A percentile compares a stretch with the other conserved stretches of the same genome.
Evolutionary conservation across 1,140 invertebrate species (phyloP).

Genomic region (Paralvinella palmiformis): DNA sequence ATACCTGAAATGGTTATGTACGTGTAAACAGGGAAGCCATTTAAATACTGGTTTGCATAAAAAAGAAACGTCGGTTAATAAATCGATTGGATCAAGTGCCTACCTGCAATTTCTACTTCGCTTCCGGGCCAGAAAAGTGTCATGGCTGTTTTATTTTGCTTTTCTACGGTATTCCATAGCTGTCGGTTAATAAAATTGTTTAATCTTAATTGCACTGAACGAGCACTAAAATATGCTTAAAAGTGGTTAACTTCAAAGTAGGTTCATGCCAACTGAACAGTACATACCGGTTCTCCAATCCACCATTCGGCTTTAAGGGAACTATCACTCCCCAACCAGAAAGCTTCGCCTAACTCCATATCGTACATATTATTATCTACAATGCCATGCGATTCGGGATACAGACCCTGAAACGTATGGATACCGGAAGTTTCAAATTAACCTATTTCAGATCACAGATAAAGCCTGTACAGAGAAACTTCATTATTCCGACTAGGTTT

Average conservation of each 20-base stretch:
- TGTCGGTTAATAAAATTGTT: too few species aligned
- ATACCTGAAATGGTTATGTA: not conserved
- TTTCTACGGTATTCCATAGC: slow-evolving; percentile 10
- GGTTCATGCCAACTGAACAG: not conserved
- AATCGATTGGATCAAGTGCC: too few species aligned
- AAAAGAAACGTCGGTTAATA: too few species aligned
- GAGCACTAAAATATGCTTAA: too few species aligned
- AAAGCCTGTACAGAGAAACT: too few species aligned
- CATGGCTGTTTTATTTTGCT: slow-evolving; percentile 11
- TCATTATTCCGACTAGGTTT: too few species aligned
- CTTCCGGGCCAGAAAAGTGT: slow-evolving; percentile 15
- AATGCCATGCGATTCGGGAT: slow-evolving; percentile 19
- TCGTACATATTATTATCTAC: slow-evolving; percentile 20
- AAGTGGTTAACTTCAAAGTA: too few species aligned
- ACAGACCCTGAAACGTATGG: slow-evolving; percentile 18
- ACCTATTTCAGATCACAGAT: too few species aligned
- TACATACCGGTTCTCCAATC: slow-evolving; percentile 19
- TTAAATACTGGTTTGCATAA: not conserved
- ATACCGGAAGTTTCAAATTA: too few species aligned
- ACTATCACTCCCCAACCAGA: not conserved
- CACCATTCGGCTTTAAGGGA: slow-evolving; percentile 20
- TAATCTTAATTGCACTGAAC: too few species aligned
- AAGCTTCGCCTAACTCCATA: slow-evolving; percentile 3
- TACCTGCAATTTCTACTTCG: slow-evolving; percentile 14
- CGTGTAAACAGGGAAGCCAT: not conserved